Evolutionary conservation across 1,140 invertebrate genomes (phyloP).

Genomic region (Tetramorium alpestre): DNA sequence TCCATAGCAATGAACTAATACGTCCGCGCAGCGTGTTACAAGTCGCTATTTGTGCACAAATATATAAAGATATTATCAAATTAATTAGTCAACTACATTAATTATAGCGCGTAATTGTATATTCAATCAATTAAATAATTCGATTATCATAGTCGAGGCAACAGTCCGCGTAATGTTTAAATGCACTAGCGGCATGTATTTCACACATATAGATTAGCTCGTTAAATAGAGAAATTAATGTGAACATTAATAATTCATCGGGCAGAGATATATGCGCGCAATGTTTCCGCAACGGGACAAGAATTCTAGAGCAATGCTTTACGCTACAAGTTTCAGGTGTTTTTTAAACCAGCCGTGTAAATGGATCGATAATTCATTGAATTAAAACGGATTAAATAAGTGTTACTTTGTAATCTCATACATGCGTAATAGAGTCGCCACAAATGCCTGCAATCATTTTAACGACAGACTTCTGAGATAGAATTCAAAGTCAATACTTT

Average conservation of each 20-base stretch:
- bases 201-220: slow-evolving; percentile 36
- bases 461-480: neutral
- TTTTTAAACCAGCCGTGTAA: neutral
- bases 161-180: slow-evolving; percentile 43
- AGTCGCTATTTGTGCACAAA: slow-evolving; percentile 15
- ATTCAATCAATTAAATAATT: slow-evolving; percentile 60
- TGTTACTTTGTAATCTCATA: neutral
- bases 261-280: neutral
- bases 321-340: neutral
- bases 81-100: slow-evolving; percentile 57
- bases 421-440: neutral
- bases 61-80: slow-evolving; percentile 50
- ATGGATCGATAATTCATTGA: neutral
- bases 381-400: neutral
- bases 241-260: slow-evolving; percentile 35
- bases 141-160: slow-evolving; percentile 53
- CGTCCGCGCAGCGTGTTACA: neutral
- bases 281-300: slow-evolving; percentile 10
- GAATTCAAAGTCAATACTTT: neutral
- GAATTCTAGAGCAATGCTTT: neutral
- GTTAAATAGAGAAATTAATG: slow-evolving; percentile 50
- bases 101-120: slow-evolving; percentile 47
- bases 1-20: neutral
- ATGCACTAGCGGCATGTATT: slow-evolving; percentile 28
- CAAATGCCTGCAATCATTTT: neutral